A percentile compares a stretch with the other conserved stretches of the same genome.
Conservation (phyloP, 2,113 vertebrate species). For the Daphoenositta chrysoptera region DNA sequence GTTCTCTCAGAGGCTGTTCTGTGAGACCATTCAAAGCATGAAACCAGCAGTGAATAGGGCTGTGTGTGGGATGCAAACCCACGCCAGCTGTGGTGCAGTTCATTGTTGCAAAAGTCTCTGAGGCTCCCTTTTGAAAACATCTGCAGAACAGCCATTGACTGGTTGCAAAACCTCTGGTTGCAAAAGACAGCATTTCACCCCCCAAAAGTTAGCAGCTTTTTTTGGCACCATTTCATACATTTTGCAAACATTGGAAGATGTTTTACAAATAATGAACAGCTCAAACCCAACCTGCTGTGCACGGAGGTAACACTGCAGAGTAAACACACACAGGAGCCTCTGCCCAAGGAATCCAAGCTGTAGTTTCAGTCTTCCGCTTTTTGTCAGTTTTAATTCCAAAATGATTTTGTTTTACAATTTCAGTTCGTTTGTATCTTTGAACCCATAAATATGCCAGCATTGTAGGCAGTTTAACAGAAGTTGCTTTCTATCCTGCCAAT, state of each 20-base stretch:
- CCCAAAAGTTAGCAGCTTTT: neutral
- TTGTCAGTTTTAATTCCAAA: neutral
- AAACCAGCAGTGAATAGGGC: neutral
- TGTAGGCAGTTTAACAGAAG: neutral
- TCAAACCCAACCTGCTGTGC: neutral
- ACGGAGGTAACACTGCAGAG: rapidly evolving
- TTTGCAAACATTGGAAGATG: neutral
- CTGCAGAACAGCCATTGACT: neutral
- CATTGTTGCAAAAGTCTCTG: neutral
- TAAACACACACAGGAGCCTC: neutral
- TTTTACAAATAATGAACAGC: neutral
- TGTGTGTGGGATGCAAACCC: rapidly evolving
- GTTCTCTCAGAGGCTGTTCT: neutral
- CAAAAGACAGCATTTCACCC: neutral
- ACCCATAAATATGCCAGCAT: neutral
- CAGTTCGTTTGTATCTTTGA: neutral
- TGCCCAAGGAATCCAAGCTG: neutral
- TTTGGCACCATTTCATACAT: neutral
- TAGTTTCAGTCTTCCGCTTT: neutral
- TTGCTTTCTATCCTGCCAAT: neutral
- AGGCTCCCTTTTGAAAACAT: neutral
- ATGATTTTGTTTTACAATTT: neutral
- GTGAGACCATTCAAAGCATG: neutral
- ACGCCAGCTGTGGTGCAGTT: rapidly evolving
- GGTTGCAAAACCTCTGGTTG: neutral